Evolutionary conservation across 2,888 invertebrate genomes (phyloP).

Genomic region (Callinectes sapidus): DNA sequence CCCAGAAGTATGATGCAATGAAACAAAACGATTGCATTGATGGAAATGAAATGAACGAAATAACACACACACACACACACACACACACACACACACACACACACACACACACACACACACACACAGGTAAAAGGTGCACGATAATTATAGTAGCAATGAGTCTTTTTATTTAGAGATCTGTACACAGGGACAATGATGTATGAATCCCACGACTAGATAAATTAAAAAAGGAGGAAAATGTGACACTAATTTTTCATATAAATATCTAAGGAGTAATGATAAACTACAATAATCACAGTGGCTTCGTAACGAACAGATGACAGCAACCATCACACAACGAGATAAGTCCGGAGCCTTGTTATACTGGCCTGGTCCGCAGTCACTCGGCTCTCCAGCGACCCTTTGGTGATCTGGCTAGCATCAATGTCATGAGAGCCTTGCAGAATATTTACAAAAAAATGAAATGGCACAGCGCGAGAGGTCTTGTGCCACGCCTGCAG

Average conservation of each 20-base stretch:
- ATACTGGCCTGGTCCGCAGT: not conserved
- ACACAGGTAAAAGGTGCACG: slow-evolving; percentile 15
- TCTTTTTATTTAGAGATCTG: slow-evolving; percentile 71
- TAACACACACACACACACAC: no score
- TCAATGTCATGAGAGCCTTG: not conserved
- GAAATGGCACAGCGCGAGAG: not conserved
- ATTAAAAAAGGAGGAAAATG: slow-evolving; percentile 61
- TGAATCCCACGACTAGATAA: slow-evolving; percentile 69
- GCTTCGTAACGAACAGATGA: slow-evolving; percentile 66
- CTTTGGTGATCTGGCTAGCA: not conserved
- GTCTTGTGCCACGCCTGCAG: not conserved
- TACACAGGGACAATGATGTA: slow-evolving; percentile 67
- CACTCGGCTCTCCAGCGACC: not conserved
- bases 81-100: no score
- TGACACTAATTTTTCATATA: slow-evolving; percentile 67
- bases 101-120: slow-evolving; percentile 30
- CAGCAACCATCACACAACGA: slow-evolving; percentile 65
- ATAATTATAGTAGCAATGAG: slow-evolving; percentile 43
- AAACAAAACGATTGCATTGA: no score
- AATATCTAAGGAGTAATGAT: slow-evolving; percentile 66
- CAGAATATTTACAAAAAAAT: not conserved
- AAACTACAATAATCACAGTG: slow-evolving; percentile 70
- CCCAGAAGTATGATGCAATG: no score
- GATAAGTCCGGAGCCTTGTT: slow-evolving; percentile 39
- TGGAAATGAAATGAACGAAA: no score